Conservation (phyloP, 2,888 invertebrate genomes). For the Rutpela maculata region DNA sequence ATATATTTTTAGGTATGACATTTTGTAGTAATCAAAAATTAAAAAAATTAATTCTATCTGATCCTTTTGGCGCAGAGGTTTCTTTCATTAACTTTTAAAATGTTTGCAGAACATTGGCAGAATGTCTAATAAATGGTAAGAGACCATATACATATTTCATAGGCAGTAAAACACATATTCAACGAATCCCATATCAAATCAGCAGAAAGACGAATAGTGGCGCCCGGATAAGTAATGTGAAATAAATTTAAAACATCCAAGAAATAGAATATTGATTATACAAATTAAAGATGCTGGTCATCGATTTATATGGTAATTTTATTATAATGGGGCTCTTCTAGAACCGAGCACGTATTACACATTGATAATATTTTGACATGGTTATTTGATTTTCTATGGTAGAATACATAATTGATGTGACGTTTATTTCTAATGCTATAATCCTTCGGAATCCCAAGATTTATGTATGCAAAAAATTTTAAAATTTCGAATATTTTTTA, state of each 20-base stretch:
- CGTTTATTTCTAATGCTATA: neutral
- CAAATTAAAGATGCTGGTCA: neutral
- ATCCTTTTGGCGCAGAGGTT: no score
- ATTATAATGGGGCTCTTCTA: neutral
- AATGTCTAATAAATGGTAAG: no score
- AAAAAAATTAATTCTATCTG: no score
- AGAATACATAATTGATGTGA: neutral
- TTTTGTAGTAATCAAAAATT: no score
- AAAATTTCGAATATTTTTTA: neutral
- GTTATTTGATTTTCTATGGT: neutral
- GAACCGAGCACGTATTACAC: neutral
- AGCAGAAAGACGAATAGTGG: neutral
- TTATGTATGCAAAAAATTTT: neutral
- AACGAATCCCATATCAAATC: neutral
- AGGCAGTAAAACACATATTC: no score
- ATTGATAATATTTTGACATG: neutral
- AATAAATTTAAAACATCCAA: neutral
- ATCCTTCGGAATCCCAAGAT: neutral
- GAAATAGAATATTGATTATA: neutral
- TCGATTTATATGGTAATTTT: slow-evolving; percentile 33
- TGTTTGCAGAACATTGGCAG: no score
- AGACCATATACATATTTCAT: no score
- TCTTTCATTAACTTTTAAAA: no score
- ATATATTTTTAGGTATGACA: no score
- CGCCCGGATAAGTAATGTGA: neutral